Base-by-base conservation (phyloP, 2,888 invertebrate species). In the Cynaeus angustus region DNA sequence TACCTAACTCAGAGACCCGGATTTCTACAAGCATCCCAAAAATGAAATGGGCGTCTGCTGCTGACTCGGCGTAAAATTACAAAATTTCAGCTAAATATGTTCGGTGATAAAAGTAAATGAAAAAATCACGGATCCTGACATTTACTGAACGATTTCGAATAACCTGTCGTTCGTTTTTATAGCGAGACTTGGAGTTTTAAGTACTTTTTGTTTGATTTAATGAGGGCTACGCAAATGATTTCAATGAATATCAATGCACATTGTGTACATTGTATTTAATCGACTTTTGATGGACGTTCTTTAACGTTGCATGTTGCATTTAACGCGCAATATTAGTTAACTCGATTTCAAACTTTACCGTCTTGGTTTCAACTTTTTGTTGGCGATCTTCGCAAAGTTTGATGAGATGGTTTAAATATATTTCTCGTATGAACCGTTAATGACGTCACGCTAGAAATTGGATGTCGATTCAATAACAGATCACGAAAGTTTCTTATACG, bases 1-100 rank as follows among this genome's bases (percentile, higher is more conserved):
- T 59, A 26, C 16, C 45, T 59, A 59, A 59, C 43, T 59, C 59
- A 59, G 28, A 10, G 46, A 9, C 12, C 13, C n/a, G 28, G 37
- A 56, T 56, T 13, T 26, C 12, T 43, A 21, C n/a, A 55, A 26
- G 4, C 9, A 14, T 38, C 13, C 37, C 43, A 43, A 56, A 43
- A 56, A 56, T 41, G 55, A 21, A 38, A 55, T 16, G 58, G 58
- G 16, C 16, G 16, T 21, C 55, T 41, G 55, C 8, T 13, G 41
- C 58, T 58, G 58, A 58, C 43, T 58, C 58, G 13, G 28, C 58
- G 41, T 26, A 28, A 58, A 58, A 58, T 58, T 58, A 58, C 58
- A 58, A 58, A 58, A 43, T 43, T 58, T 55, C 55, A 55, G 55
- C 55, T 55, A 55, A 55, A 55, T 38, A 37, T 55, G 37, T 37